A percentile compares a stretch with the other conserved stretches of the same genome.
phyloP scores from a whole-genome alignment of 2,888 invertebrate genomes.

The Calameuta filiformis region DNA sequence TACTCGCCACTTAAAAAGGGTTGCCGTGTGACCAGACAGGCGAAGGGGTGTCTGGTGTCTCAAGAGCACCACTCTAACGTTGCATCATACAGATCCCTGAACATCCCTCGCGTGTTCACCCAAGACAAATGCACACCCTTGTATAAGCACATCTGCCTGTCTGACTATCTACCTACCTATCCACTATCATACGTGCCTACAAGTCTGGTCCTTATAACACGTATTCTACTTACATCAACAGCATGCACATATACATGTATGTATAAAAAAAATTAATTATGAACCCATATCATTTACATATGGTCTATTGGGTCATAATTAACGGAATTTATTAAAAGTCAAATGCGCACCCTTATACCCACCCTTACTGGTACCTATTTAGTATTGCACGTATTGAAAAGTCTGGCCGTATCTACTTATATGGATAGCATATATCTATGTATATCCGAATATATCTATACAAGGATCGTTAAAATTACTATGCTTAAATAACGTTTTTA shows the following conservation, averaged over 20 bases:
- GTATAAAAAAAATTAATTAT: no score
- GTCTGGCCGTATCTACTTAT: not conserved
- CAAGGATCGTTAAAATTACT: not conserved
- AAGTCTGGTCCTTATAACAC: not conserved
- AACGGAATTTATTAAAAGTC: no score
- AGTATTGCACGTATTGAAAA: not conserved
- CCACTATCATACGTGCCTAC: not conserved
- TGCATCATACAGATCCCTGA: conserved; percentile 37
- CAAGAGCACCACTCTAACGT: conserved; percentile 52
- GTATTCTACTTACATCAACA: not conserved
- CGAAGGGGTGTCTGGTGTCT: conserved; percentile 59
- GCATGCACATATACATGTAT: not conserved
- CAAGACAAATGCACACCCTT: not conserved
- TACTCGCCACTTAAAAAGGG: conserved; percentile 52
- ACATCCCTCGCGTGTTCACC: conserved; percentile 14
- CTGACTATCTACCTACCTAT: not conserved
- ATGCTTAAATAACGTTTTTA: not conserved
- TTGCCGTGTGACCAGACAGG: conserved; percentile 55
- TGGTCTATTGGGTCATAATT: no score
- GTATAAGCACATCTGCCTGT: not conserved
- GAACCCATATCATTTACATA: not conserved
- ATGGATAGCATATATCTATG: not conserved
- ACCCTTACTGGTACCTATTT: not conserved
- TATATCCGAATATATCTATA: not conserved
- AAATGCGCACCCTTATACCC: not conserved